Evolutionary conservation across 2,888 invertebrate species (phyloP), one percentile per base, ranked within the genome.

Genomic region (Pardosa pseudoannulata): DNA sequence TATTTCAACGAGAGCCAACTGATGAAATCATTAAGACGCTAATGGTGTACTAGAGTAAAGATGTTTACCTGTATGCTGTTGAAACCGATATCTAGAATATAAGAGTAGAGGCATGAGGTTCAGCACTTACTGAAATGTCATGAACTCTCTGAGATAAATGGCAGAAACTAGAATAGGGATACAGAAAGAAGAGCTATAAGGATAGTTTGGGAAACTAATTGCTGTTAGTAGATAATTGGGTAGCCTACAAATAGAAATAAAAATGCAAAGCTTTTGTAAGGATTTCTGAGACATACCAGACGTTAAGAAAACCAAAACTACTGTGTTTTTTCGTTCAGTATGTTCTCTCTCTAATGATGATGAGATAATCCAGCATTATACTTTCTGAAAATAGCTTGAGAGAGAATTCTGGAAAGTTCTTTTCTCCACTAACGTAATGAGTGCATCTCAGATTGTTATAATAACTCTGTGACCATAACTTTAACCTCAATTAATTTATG

Each of bases 191-290:
- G 16, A 19, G 6, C 7, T 19, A 50, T 9, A 50, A n/a, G 50
- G 16, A 16, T 50, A 19, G 50, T 50, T 50, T 1, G 23, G 50
- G 50, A 19, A 50, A 50, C 11, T 50, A 50, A 50, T 50, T 50
- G 50, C 50, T n/a, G 23, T 50, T 19, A 50, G 50, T 50, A 50
- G 50, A 50, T 50, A 50, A 50, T 50, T 50, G 50, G 50, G n/a
- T 50, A 19, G 16, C 16, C n/a, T 16, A 16, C 50, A 19, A n/a
- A 50, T n/a, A 16, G n/a, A n/a, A 19, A 19, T 9, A 16, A 19
- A 50, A 50, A 50, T 50, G 50, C 50, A 19, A n/a, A 16, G 50
- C 50, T 19, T 50, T 50, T 50, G 50, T 50, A 19, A 7, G 50
- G 50, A 50, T 50, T 50, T 50, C 50, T 9, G 6, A 16, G 50